Percentiles rank a stretch among this genome's conserved stretches.
Evolutionary conservation across 2,797 vertebrate species (phyloP).

Genomic region (Uromys caudimaculatus): DNA sequence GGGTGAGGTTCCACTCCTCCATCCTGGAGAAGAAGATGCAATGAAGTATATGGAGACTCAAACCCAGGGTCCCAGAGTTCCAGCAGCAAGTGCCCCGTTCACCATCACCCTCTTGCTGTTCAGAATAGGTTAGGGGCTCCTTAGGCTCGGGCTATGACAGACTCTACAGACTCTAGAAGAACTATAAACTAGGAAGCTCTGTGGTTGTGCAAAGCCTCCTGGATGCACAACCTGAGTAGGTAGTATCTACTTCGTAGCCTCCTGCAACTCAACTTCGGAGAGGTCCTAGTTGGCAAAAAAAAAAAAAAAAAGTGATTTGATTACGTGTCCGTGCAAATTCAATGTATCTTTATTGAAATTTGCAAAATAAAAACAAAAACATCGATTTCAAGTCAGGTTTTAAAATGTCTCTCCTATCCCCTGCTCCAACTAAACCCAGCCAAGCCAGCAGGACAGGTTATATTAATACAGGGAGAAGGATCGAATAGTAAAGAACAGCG

Average conservation of each 20-base stretch:
- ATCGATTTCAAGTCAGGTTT: constrained; percentile 73
- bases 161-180: neutral
- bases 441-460: constrained; percentile 61
- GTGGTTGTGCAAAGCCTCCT: neutral
- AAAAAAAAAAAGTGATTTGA: neutral
- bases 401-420: constrained; percentile 9
- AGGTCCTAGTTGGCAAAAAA: constrained; percentile 42
- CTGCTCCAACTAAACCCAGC: constrained; percentile 63
- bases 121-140: neutral
- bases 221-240: neutral
- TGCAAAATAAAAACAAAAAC: constrained; percentile 65
- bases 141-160: neutral
- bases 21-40: neutral
- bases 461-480: constrained; percentile 15
- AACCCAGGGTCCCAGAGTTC: neutral
- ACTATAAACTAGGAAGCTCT: neutral
- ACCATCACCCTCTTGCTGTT: neutral
- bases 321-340: constrained; percentile 47
- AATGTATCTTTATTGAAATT: constrained; percentile 76
- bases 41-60: accelerated
- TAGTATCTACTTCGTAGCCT: neutral
- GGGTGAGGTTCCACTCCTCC: neutral
- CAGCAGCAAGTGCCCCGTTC: neutral
- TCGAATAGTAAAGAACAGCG: neutral
- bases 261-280: neutral